These are phyloP conservation scores for Umimayanthus kanabou DNA, from an alignment of 92 coral and sea anemone genomes.

Conservation along the genomic window DNA sequence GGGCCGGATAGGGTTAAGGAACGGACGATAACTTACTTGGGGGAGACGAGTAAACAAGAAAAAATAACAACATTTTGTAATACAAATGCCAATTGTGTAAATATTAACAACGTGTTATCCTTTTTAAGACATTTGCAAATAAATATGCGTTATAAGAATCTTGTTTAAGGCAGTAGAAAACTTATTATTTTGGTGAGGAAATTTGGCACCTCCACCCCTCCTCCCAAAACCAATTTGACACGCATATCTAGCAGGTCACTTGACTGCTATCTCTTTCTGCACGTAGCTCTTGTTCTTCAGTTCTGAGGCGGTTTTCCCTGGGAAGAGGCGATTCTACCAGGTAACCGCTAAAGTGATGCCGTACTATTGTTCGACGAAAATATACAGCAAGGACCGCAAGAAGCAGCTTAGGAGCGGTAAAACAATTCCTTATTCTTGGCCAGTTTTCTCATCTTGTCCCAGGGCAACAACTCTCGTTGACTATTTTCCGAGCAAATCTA, in stretches of 20 bases:
- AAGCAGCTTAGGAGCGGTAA: slow-evolving; percentile 39
- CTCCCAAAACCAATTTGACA: slow-evolving; percentile 25
- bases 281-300: slow-evolving; percentile 23
- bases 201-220: not conserved
- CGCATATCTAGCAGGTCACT: slow-evolving; percentile 27
- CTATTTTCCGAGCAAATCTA: slow-evolving; percentile 29
- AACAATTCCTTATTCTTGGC: not conserved
- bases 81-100: not conserved
- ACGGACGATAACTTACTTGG: not conserved
- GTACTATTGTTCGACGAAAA: slow-evolving; percentile 36
- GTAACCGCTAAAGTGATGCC: slow-evolving; percentile 10
- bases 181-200: not conserved
- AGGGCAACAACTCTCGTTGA: slow-evolving; percentile 32
- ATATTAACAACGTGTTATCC: not conserved
- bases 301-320: no score
- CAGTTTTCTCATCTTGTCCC: slow-evolving; percentile 1
- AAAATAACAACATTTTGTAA: not conserved
- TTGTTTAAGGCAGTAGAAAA: not conserved
- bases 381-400: slow-evolving; percentile 38
- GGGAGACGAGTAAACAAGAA: slow-evolving; percentile 14
- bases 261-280: slow-evolving; percentile 25
- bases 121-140: not conserved
- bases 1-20: no score
- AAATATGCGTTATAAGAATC: not conserved
- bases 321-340: slow-evolving; percentile 19